Evolutionary conservation across 2,797 vertebrate genomes (phyloP), one percentile per base, ranked within the genome.

Genomic region (Pteropus rufus): DNA sequence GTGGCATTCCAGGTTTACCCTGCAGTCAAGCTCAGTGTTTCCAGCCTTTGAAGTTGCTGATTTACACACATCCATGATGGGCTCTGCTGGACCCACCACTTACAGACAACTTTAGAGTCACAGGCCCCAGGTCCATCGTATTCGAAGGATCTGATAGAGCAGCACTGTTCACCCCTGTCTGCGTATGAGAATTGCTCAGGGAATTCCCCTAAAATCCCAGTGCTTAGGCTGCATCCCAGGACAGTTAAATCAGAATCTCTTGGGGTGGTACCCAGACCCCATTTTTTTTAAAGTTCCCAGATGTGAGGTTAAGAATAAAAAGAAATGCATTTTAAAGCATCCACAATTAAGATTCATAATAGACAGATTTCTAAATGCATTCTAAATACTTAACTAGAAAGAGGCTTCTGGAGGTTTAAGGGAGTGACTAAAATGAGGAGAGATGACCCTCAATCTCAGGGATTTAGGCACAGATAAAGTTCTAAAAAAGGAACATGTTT

Each of bases 1-100:
- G 96, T 97, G 86, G 86, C 92, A 95, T 96, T 98, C 88, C 97
- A 98, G 96, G 94, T 98, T 98, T 97, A 96, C 97, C 94, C 97
- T 97, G 92, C 86, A 97, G 96, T 94, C 94, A 96, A 92, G 64
- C 96, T 96, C 97, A 96, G 94, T 80, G 16, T 96, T 97, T 93
- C 92, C 95, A 96, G 87, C 56, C 97, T 98, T 98, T 97, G 97
- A 96, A 95, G 97, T 94, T 92, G 72, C 95, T 96, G 95, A 97
- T 97, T 97, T 97, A 96, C 69, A 96, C 93, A 97, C 91, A 94
- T 97, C 95, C 97, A 94, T 95, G 93, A 95, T 95, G 76, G 76
- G 54, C 92, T 96, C 89, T 89, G 92, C 89, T 95, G 92, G 93
- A 95, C 95, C 88, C 75, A 93, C 93, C 82, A 23, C 94, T 96